Conservation (phyloP, 2,888 invertebrate species). For the Calameuta idolon region DNA sequence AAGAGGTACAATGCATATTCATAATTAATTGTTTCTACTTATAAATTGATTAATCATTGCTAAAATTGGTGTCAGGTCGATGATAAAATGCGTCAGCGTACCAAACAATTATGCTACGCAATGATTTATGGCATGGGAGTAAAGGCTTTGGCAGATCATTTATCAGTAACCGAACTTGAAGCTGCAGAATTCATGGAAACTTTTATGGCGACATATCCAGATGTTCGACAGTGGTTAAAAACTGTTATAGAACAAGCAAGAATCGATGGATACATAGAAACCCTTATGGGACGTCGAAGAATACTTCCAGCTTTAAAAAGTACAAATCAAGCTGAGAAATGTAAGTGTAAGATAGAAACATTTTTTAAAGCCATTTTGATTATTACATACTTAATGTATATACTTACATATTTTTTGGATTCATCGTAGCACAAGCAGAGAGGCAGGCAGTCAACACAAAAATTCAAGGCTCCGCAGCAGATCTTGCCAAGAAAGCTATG, state of each 20-base stretch:
- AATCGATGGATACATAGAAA: conserved; percentile 83
- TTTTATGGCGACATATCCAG: conserved; percentile 83
- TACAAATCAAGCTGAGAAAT: conserved; percentile 70
- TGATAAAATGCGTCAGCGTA: conserved; percentile 82
- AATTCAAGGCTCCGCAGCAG: conserved; percentile 97
- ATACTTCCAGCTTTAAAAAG: conserved; percentile 82
- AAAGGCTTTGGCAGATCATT: conserved; percentile 81
- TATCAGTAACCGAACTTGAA: conserved; percentile 82
- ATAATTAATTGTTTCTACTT: not conserved
- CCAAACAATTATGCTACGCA: conserved; percentile 95
- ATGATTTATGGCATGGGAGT: conserved; percentile 98
- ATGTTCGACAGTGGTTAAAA: conserved; percentile 75
- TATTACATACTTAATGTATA: not conserved
- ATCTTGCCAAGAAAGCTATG: conserved; percentile 94
- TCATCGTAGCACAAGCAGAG: conserved; percentile 80
- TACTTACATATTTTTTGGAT: conserved; percentile 30
- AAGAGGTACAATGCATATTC: conserved; percentile 68
- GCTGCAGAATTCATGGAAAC: conserved; percentile 83
- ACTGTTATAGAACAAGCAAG: conserved; percentile 75
- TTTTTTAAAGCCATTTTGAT: not conserved
- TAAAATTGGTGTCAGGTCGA: conserved; percentile 71
- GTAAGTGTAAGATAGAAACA: conserved; percentile 66
- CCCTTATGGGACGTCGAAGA: conserved; percentile 82
- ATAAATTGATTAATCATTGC: not conserved
- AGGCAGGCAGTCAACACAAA: conserved; percentile 97